phyloP scores from a whole-genome alignment of 2,888 invertebrate genomes.

The Drosophila acutilabella region DNA sequence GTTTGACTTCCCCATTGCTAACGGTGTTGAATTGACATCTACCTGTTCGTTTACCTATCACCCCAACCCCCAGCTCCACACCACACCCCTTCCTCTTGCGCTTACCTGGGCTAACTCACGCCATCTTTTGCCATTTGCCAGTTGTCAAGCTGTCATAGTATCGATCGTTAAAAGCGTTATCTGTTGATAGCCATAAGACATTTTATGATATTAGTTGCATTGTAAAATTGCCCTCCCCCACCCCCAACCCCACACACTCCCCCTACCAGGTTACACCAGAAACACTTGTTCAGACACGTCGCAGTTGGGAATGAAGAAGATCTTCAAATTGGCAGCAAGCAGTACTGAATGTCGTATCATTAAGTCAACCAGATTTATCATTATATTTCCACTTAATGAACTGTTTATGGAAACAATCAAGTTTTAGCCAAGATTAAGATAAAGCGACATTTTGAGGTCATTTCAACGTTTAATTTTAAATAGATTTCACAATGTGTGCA shows the following conservation, averaged over 20 bases:
- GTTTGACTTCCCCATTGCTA: slow-evolving; percentile 60
- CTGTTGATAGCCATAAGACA: slow-evolving; percentile 75
- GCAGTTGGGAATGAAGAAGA: slow-evolving; percentile 13
- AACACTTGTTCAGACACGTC: slow-evolving; percentile 47
- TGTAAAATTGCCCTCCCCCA: slow-evolving; percentile 53
- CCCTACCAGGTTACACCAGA: slow-evolving; percentile 34
- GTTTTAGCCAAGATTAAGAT: neutral
- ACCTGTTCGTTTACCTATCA: slow-evolving; percentile 10
- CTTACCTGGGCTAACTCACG: slow-evolving; percentile 27
- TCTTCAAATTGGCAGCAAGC: slow-evolving; percentile 14
- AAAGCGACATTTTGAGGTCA: slow-evolving; percentile 17
- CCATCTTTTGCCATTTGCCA: slow-evolving; percentile 61
- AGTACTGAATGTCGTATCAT: slow-evolving; percentile 34
- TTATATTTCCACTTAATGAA: slow-evolving; percentile 36
- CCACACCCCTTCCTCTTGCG: neutral
- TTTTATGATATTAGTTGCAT: slow-evolving; percentile 74
- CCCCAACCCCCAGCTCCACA: neutral
- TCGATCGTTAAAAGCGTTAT: slow-evolving; percentile 77
- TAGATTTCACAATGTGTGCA: slow-evolving; percentile 1
- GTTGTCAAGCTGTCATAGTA: slow-evolving; percentile 76
- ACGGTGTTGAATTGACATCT: slow-evolving; percentile 63
- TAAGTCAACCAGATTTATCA: slow-evolving; percentile 42
- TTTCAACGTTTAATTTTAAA: neutral
- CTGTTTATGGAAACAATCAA: slow-evolving; percentile 35
- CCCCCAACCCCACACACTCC: slow-evolving; percentile 18